Conservation (phyloP, 2,888 invertebrate species). For the Aleiodes leptofemur region DNA sequence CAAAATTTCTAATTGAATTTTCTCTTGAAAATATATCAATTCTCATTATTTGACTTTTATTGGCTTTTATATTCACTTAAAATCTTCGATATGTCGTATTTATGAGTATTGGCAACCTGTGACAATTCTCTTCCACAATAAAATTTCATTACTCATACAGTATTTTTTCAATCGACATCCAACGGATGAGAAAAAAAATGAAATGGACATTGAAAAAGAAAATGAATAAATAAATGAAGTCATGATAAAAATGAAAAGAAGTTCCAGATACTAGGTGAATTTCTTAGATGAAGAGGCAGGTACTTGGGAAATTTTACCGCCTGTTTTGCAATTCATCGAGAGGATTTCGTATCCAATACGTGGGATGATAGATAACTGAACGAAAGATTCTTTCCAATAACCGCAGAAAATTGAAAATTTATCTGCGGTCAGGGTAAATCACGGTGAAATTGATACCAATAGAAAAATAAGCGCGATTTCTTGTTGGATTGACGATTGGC, state of each 20-base stretch:
- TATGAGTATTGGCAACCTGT: conserved; percentile 16
- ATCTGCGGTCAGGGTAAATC: no score
- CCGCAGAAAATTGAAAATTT: no score
- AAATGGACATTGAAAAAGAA: not conserved
- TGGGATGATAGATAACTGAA: no score
- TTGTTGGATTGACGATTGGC: not conserved
- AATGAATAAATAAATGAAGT: not conserved
- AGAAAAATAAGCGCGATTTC: not conserved
- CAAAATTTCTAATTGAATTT: no score
- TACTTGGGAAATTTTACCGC: no score
- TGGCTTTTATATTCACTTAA: not conserved
- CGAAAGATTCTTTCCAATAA: no score
- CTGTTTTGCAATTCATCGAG: no score
- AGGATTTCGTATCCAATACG: no score
- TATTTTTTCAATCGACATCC: not conserved
- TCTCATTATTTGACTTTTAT: not conserved
- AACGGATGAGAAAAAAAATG: not conserved
- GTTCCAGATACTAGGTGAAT: no score
- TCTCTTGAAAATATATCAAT: not conserved
- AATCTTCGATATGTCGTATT: conserved; percentile 1
- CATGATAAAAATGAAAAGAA: no score
- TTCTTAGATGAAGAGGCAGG: no score
- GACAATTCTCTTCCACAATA: not conserved
- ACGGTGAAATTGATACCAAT: not conserved
- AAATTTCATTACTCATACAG: not conserved